Conservation (phyloP, 2,113 vertebrate species). For the Xenus cinereus region DNA sequence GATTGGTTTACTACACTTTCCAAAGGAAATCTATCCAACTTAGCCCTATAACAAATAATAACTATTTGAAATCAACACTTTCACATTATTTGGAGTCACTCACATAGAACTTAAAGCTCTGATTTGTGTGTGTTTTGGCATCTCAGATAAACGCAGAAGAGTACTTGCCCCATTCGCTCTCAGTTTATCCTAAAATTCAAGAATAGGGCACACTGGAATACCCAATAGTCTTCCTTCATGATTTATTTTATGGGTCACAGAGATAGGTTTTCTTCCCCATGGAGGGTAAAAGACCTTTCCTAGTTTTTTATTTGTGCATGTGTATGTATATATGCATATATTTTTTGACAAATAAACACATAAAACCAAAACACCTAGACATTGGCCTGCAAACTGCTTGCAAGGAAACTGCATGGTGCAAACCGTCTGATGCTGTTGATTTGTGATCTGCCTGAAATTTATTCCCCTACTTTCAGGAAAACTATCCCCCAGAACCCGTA, state of each 20-base stretch:
- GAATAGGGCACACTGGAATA: background rate
- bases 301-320: background rate
- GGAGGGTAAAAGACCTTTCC: background rate
- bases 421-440: background rate
- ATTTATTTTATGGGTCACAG: background rate
- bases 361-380: background rate
- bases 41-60: background rate
- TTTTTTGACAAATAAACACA: background rate
- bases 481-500: fast-evolving
- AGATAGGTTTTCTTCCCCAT: background rate
- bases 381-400: background rate
- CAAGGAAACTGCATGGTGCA: background rate
- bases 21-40: background rate
- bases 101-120: background rate
- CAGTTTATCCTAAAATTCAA: background rate
- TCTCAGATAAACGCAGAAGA: background rate
- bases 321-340: background rate
- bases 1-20: background rate
- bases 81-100: background rate
- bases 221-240: background rate
- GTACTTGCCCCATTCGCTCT: background rate
- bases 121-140: background rate
- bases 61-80: background rate
- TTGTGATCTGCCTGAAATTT: background rate
- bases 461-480: background rate